phyloP scores from a whole-genome alignment of 2,113 vertebrate genomes.

The Xenopus tropicalis region UCB_Xtro_10.0 CM004445.2:83215501-83216000 shows the following conservation, averaged over 20 bases:
- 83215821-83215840: background rate
- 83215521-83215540: too few species aligned
- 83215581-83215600: too few species aligned
- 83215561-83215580: too few species aligned
- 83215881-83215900: constrained; percentile 3
- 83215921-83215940: constrained; percentile 12
- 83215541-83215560: too few species aligned
- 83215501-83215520: too few species aligned
- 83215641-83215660: background rate
- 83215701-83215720: constrained; percentile 16
- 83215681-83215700: constrained; percentile 25
- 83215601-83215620: too few species aligned
- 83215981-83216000: constrained; percentile 18
- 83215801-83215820: background rate
- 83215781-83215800: background rate
- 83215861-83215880: constrained; percentile 18
- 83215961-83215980: constrained; percentile 15
- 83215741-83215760: background rate
- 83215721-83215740: background rate
- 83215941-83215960: constrained; percentile 15
- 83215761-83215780: background rate
- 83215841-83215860: background rate
- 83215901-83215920: constrained; percentile 15
- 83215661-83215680: background rate
- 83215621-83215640: too few species aligned